Percentiles rank a stretch among this genome's conserved stretches.
Evolutionary conservation across 2,113 vertebrate species (phyloP).

Genomic region (Podilymbus podiceps): DNA sequence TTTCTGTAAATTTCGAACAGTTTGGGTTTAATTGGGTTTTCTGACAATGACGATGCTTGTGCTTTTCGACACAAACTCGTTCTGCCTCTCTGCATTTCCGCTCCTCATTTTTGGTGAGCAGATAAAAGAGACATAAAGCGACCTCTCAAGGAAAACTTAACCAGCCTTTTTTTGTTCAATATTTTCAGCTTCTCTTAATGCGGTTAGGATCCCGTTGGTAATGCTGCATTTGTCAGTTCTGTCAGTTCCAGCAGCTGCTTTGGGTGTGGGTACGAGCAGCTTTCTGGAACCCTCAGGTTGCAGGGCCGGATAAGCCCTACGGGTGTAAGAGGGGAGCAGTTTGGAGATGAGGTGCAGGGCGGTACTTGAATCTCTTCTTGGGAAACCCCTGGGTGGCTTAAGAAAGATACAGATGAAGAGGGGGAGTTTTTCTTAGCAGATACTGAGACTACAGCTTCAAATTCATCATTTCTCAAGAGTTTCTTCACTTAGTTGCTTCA

Average conservation of each 20-base stretch:
- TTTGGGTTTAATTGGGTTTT: background rate
- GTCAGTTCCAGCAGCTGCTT: background rate
- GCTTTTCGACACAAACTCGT: background rate
- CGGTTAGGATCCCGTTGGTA: background rate
- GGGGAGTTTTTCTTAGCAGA: background rate
- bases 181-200: background rate
- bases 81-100: background rate
- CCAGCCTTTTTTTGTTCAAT: background rate
- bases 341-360: background rate
- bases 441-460: background rate
- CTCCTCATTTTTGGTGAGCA: background rate
- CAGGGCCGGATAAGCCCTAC: background rate
- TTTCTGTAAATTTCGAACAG: background rate
- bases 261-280: background rate
- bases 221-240: background rate
- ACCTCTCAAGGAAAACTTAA: background rate
- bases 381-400: background rate
- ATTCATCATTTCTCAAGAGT: accelerated
- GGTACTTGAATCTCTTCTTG: background rate
- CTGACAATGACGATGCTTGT: accelerated
- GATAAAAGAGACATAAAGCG: background rate
- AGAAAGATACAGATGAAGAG: background rate
- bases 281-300: background rate
- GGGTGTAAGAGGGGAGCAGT: background rate
- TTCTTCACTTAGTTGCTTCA: background rate